These are phyloP conservation scores for Spodoptera litura DNA, from an alignment of 1,140 invertebrate genomes.

Conservation along the genomic window DNA sequence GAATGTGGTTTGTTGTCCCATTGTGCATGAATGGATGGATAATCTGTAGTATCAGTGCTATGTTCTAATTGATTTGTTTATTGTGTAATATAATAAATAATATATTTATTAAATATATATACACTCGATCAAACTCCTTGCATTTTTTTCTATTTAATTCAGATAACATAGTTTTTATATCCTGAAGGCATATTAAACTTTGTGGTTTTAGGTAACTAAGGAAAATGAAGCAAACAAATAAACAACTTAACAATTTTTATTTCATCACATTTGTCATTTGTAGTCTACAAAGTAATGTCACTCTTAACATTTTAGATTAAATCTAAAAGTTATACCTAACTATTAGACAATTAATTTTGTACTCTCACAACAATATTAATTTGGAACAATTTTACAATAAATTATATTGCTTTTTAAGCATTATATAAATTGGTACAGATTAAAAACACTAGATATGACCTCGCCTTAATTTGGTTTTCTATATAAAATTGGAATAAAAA, in stretches of 20 bases:
- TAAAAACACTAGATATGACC: no score
- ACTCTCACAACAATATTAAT: background rate
- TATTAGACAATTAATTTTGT: background rate
- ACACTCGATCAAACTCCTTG: background rate
- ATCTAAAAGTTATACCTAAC: constrained; percentile 4
- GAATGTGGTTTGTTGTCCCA: background rate
- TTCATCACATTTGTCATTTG: background rate
- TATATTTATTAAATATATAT: constrained; percentile 37
- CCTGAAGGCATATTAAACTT: background rate
- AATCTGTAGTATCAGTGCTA: background rate
- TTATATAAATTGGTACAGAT: no score
- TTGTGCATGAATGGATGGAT: constrained; percentile 30
- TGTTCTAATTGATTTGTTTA: constrained; percentile 22
- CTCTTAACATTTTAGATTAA: background rate
- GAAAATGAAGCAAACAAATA: background rate
- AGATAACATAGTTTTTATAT: background rate
- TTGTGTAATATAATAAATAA: constrained; percentile 37
- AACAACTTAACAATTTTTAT: constrained; percentile 28
- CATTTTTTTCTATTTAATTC: constrained; percentile 6
- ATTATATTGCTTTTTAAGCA: no score
- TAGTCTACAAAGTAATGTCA: background rate
- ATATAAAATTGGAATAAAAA: no score
- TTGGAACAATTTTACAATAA: no score
- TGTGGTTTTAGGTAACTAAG: background rate
- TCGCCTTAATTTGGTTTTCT: no score